These are phyloP conservation scores for Dinoponera quadriceps DNA, from an alignment of 1,140 invertebrate genomes.

Conservation along the genomic window DNA sequence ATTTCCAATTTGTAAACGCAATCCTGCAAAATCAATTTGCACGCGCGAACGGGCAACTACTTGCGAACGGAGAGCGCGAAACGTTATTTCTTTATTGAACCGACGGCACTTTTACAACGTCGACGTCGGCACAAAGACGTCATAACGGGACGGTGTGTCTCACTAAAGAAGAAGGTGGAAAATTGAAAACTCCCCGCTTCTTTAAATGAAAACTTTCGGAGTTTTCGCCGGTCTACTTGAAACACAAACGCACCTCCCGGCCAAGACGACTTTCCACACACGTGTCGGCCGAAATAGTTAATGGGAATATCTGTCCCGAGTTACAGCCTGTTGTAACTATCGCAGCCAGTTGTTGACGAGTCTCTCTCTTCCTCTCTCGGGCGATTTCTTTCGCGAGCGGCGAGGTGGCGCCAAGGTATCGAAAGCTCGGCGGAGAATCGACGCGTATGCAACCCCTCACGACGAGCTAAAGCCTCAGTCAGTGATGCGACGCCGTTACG, in stretches of 20 bases:
- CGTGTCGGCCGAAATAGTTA: neutral
- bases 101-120: too few species aligned
- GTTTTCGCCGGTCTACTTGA: neutral
- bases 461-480: slow-evolving; percentile 72
- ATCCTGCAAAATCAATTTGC: too few species aligned
- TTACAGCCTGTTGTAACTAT: too few species aligned
- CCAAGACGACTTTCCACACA: too few species aligned
- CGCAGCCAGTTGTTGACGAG: neutral
- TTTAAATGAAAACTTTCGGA: slow-evolving; percentile 2
- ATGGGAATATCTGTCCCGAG: too few species aligned
- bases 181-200: neutral
- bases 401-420: slow-evolving; percentile 82
- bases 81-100: too few species aligned
- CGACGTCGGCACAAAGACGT: neutral
- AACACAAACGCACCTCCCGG: neutral
- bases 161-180: neutral
- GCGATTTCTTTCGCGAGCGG: slow-evolving; percentile 55
- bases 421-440: slow-evolving; percentile 65
- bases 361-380: neutral
- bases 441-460: slow-evolving; percentile 43
- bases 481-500: slow-evolving; percentile 78
- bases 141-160: neutral
- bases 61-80: too few species aligned
- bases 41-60: too few species aligned
- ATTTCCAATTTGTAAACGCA: too few species aligned